Evolutionary conservation across 2,113 vertebrate species (phyloP), one percentile per base, ranked within the genome.

Genomic region (Mesocricetus auratus): DNA sequence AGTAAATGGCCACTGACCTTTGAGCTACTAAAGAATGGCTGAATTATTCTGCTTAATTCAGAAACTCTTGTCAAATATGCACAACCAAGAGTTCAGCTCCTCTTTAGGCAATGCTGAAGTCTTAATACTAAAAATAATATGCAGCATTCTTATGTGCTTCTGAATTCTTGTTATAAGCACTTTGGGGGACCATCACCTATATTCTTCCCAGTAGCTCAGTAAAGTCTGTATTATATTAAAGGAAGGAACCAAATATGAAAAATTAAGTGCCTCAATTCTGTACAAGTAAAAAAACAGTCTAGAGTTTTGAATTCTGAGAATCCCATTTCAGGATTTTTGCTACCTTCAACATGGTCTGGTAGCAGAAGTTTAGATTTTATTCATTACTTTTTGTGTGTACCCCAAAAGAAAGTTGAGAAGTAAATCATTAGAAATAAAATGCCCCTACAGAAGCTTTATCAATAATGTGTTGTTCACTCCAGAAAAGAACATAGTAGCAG

Each of bases 1-100:
- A 94, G 47, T 94, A 96, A 98, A 97, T 97, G 94, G 95, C 97
- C 97, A 97, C 95, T 97, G 97, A 91, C 96, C 98, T 97, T 94
- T 92, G 92, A 97, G 94, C 62, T 96, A 96, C 73, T 47, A 95
- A 97, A 83, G 9, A 96, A 58, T 68, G 42, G 92, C 96, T 68
- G 93, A 96, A 97, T 96, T 94, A 1, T 12, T 0, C 75, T 95
- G 31, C 53, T 97, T 96, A 95, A 87, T 86, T 45, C 64, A 98
- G 94, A 97, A 91, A 96, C 77, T 96, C 77, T 45, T 29, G 9
- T 47, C 97, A 91, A 97, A 96, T 96, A 96, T 95, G 50, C 93
- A 22, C 47, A 94, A 98, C 81, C 78, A 92, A 86, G 83, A 69
- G 97, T 95, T 97, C 62, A 90, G 86, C 50, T 58, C 45, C 97